A percentile compares a stretch with the other conserved stretches of the same genome.
phyloP scores from a whole-genome alignment of 2,797 vertebrate genomes.

The Hozukius guyotensis region DNA sequence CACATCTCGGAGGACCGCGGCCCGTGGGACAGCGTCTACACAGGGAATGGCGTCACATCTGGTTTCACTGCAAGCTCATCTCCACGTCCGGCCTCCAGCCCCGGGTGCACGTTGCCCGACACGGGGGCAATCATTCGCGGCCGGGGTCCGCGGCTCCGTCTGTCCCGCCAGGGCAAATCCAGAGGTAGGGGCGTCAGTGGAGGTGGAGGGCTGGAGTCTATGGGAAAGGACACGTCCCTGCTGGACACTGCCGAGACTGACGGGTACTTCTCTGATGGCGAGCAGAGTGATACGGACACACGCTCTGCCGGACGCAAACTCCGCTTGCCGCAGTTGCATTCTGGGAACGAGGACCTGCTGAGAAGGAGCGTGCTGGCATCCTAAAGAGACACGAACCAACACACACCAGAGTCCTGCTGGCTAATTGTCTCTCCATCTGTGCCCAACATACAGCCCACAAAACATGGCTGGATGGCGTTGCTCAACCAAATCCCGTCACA shows the following conservation, averaged over 20 bases:
- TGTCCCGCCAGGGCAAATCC: slow-evolving; percentile 86
- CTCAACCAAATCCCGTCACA: slow-evolving; percentile 69
- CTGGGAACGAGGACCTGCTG: slow-evolving; percentile 91
- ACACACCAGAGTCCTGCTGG: slow-evolving; percentile 55
- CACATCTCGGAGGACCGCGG: slow-evolving; percentile 80
- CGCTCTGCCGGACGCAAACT: slow-evolving; percentile 83
- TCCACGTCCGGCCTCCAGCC: slow-evolving; percentile 72
- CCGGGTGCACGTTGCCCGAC: slow-evolving; percentile 81
- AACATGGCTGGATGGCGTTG: slow-evolving; percentile 55
- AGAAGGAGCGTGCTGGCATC: slow-evolving; percentile 94
- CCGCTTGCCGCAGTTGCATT: slow-evolving; percentile 86
- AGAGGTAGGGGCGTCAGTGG: slow-evolving; percentile 71
- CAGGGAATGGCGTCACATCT: slow-evolving; percentile 23
- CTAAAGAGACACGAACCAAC: slow-evolving; percentile 75
- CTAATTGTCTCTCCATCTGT: slow-evolving; percentile 56
- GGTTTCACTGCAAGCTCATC: slow-evolving; percentile 42
- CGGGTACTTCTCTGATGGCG: slow-evolving; percentile 93
- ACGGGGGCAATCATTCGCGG: slow-evolving; percentile 71
- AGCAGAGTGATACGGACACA: slow-evolving; percentile 90
- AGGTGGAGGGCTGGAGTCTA: slow-evolving; percentile 58
- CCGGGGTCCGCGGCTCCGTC: slow-evolving; percentile 81
- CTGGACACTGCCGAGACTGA: slow-evolving; percentile 88
- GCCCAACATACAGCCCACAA: slow-evolving; percentile 50
- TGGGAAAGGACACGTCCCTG: slow-evolving; percentile 76
- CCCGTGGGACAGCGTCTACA: slow-evolving; percentile 69